phyloP scores from a whole-genome alignment of 2,797 vertebrate species.

The Schizothorax lantsangensis region DNA sequence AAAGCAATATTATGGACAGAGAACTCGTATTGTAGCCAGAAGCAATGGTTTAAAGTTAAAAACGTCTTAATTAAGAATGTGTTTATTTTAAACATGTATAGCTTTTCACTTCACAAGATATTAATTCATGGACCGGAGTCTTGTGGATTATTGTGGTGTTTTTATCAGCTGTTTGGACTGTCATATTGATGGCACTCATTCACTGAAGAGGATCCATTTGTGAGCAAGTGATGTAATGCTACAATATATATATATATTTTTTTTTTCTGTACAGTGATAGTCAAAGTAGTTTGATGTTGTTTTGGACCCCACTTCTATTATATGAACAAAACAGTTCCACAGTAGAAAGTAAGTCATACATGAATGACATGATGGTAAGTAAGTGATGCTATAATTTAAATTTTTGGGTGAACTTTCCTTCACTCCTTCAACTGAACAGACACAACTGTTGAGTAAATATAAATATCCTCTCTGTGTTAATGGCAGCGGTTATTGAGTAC shows the following conservation, averaged over 20 bases:
- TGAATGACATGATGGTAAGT: neutral
- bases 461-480: slow-evolving; percentile 11
- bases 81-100: neutral
- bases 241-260: neutral
- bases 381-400: neutral
- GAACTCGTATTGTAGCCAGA: neutral
- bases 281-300: neutral
- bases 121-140: neutral
- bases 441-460: slow-evolving; percentile 28
- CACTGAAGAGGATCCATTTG: neutral
- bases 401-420: neutral
- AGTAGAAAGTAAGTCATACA: neutral
- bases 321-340: neutral
- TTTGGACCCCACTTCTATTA: neutral
- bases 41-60: neutral
- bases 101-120: neutral
- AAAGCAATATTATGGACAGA: neutral
- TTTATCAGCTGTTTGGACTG: neutral
- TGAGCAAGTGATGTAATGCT: neutral
- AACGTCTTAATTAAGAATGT: neutral
- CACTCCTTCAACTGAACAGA: neutral
- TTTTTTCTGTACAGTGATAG: neutral
- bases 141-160: neutral
- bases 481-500: slow-evolving; percentile 2
- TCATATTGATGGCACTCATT: neutral